Conservation (phyloP, 1,140 invertebrate species). For the Cryptotermes secundus region DNA sequence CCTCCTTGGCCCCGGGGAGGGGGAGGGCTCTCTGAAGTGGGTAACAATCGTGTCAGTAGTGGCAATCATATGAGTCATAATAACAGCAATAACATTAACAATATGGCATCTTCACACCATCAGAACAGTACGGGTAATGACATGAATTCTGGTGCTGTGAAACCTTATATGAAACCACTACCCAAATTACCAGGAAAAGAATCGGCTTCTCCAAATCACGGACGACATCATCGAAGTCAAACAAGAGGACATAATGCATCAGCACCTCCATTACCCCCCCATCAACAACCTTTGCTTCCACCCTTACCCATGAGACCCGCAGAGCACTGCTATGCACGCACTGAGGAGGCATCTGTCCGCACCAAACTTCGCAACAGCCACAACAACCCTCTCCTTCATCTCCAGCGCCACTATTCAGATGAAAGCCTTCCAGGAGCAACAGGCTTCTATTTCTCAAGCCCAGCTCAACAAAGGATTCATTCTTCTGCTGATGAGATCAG, state of each 20-base stretch:
- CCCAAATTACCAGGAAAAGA: constrained; percentile 55
- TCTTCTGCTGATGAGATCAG: constrained; percentile 79
- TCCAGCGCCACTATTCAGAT: constrained; percentile 60
- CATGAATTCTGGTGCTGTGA: constrained; percentile 39
- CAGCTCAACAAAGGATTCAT: constrained; percentile 56
- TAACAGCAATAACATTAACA: constrained; percentile 19
- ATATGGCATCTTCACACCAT: constrained; percentile 25
- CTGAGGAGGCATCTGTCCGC: constrained; percentile 38
- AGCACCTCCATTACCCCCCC: constrained; percentile 41
- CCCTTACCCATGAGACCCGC: constrained; percentile 25
- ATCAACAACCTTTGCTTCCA: constrained; percentile 32
- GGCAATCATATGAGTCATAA: constrained; percentile 7
- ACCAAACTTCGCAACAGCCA: constrained; percentile 43
- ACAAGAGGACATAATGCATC: background rate
- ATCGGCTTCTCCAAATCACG: constrained; percentile 39
- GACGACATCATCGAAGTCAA: constrained; percentile 32
- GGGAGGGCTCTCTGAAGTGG: constrained; percentile 43
- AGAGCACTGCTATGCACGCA: constrained; percentile 39
- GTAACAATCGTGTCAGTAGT: constrained; percentile 41
- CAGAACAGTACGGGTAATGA: constrained; percentile 18
- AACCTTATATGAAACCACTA: constrained; percentile 59
- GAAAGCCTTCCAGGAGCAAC: constrained; percentile 55
- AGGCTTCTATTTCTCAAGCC: constrained; percentile 26
- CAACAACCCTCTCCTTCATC: constrained; percentile 47
- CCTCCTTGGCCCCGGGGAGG: constrained; percentile 57